A percentile compares a stretch with the other conserved stretches of the same genome.
Evolutionary conservation across 2,797 vertebrate genomes (phyloP).

Genomic region (Tangara arthus): DNA sequence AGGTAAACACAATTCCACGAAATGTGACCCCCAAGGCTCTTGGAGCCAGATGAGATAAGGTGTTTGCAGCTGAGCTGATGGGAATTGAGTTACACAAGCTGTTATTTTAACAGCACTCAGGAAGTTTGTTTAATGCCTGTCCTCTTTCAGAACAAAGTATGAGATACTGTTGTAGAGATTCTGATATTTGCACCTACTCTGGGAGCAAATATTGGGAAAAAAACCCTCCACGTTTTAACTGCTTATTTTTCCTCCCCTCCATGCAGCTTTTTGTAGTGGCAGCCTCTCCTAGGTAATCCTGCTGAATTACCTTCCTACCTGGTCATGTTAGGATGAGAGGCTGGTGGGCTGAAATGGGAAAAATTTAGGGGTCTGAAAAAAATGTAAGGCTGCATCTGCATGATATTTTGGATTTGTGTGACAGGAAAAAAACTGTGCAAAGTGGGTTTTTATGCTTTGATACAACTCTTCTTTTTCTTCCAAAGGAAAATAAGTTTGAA

Average conservation of each 20-base stretch:
- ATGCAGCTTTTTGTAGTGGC: neutral
- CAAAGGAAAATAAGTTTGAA: neutral
- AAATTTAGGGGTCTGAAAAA: neutral
- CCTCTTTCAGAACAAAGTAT: neutral
- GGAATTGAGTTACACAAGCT: conserved; percentile 34
- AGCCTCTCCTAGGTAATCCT: neutral
- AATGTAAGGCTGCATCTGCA: neutral
- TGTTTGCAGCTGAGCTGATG: neutral
- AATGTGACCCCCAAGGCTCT: neutral
- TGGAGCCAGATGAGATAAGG: conserved; percentile 13
- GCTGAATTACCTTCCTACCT: neutral
- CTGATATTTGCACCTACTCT: neutral
- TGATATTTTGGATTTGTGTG: neutral
- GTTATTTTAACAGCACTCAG: neutral
- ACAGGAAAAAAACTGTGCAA: neutral
- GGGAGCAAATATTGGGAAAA: neutral
- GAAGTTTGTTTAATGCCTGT: neutral
- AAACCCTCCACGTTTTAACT: fast-evolving
- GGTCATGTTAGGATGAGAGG: neutral
- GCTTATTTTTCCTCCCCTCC: fast-evolving
- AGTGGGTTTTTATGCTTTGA: neutral
- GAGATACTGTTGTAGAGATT: neutral
- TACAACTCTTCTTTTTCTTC: neutral
- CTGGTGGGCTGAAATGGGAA: neutral
- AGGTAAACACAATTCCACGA: neutral